Base-by-base conservation (phyloP, 2,797 vertebrate species). In the Oryzias dopingdopingensis region DNA sequence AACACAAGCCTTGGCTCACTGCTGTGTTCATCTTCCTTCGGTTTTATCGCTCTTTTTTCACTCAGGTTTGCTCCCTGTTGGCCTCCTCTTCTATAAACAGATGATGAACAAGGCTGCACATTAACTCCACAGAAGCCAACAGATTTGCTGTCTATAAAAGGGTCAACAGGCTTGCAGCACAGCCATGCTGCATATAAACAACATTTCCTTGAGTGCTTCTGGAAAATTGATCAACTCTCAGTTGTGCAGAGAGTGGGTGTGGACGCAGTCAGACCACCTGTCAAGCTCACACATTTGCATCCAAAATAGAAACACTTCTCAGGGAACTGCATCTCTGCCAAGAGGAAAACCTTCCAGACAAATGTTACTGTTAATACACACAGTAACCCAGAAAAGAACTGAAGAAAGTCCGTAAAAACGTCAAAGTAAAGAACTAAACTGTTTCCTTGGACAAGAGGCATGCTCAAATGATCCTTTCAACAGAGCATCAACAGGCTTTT, bases 21-120 rank as follows among this genome's bases (percentile, higher is more conserved):
- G 54, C 14, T 63, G 60, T 59, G 61, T 47, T 65, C 59, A 29
- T 74, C 49, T 70, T 75, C 66, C 57, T 52, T 37, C 20, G 42
- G 44, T 61, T 64, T 79, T 77, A 44, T 50, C 18, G 0, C 52
- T 56, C 22, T 46, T 57, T 52, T 50, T 72, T 37, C 32, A 37
- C 17, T 42, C 42, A 26, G 22, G 15, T 37, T 49, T 18, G 26
- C 67, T 74, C 62, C 52, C 41, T 42, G 16, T 49, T 52, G 58
- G 67, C 58, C 59, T 32, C 44, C 20, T 63, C 56, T 82, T 79
- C 67, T 63, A 57, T 79, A 74, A 86, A 52, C 59, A 55, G 46
- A 70, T 22, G 62, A 65, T 59, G 46, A 62, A 53, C 52, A 64
- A 48, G 20, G 53, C 49, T 44, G 49, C 14, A 10, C 20, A 50